Conservation (phyloP, 1,140 invertebrate species). For the Sitophilus oryzae region DNA sequence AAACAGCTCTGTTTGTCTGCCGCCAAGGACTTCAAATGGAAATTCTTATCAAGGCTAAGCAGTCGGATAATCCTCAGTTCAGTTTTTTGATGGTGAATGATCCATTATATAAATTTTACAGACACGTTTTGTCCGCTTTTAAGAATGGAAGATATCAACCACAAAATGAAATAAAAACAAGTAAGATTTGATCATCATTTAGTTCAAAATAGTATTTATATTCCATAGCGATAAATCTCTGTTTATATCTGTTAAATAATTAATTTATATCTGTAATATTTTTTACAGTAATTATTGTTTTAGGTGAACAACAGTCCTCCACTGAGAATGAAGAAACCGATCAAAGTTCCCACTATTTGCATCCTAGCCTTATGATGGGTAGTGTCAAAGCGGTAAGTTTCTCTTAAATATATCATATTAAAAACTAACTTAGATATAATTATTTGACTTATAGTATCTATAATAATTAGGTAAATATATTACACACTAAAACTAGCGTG, state of each 20-base stretch:
- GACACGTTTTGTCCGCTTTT: constrained; percentile 72
- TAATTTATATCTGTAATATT: not conserved
- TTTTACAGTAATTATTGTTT: not conserved
- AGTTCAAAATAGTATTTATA: not conserved
- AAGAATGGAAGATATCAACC: constrained; percentile 69
- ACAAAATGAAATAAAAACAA: constrained; percentile 28
- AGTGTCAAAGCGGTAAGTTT: constrained; percentile 54
- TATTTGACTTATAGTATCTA: constrained; percentile 7
- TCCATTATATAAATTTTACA: constrained; percentile 84
- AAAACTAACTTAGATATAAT: constrained; percentile 2
- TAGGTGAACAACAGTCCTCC: not conserved
- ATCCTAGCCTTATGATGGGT: constrained; percentile 64
- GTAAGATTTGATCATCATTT: constrained; percentile 19
- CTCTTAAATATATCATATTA: constrained; percentile 11
- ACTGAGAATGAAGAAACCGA: constrained; percentile 19
- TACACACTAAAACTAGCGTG: too few relatives aligned
- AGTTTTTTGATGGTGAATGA: constrained; percentile 86
- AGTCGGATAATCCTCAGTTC: constrained; percentile 89
- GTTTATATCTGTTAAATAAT: too few relatives aligned
- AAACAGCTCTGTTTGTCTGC: constrained; percentile 91
- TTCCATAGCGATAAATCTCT: not conserved
- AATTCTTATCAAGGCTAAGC: constrained; percentile 95
- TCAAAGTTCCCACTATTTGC: constrained; percentile 66
- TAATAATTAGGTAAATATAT: too few relatives aligned
- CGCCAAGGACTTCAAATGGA: constrained; percentile 96